Conservation (phyloP, 2,113 vertebrate species). For the Rhadina sibilatrix region DNA sequence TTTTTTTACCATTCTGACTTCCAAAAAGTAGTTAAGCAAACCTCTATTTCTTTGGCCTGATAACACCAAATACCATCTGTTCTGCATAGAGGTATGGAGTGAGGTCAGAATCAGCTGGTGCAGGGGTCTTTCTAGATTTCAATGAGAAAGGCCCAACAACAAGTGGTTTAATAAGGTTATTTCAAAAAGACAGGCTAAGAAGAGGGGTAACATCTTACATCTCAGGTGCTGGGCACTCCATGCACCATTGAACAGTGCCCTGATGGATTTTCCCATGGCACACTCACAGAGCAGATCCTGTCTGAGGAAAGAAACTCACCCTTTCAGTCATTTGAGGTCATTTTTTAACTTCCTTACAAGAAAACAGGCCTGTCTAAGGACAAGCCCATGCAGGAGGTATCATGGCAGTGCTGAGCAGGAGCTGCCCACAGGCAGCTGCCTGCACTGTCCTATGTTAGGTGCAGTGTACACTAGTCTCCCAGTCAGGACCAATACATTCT, state of each 20-base stretch:
- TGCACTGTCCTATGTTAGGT: neutral
- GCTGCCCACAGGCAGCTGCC: fast-evolving
- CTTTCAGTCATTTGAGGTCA: neutral
- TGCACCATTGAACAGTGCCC: neutral
- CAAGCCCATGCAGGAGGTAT: neutral
- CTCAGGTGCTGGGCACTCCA: neutral
- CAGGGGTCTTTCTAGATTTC: neutral
- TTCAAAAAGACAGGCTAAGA: neutral
- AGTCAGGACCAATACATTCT: neutral
- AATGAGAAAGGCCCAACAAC: neutral
- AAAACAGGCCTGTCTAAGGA: neutral
- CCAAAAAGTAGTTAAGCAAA: neutral
- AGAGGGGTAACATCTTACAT: neutral
- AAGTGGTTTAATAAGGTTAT: neutral
- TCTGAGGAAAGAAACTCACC: neutral
- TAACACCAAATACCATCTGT: neutral
- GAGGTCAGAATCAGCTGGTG: neutral
- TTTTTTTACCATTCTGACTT: neutral
- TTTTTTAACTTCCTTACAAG: neutral
- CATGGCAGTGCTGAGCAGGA: fast-evolving
- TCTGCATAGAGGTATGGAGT: neutral
- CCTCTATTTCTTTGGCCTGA: neutral
- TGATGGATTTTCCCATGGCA: neutral
- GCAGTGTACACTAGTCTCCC: neutral
- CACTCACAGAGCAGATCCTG: neutral